Percentiles rank a stretch among this genome's conserved stretches.
Evolutionary conservation across 2,797 vertebrate genomes (phyloP).

Genomic region (Macropodus opercularis): DNA sequence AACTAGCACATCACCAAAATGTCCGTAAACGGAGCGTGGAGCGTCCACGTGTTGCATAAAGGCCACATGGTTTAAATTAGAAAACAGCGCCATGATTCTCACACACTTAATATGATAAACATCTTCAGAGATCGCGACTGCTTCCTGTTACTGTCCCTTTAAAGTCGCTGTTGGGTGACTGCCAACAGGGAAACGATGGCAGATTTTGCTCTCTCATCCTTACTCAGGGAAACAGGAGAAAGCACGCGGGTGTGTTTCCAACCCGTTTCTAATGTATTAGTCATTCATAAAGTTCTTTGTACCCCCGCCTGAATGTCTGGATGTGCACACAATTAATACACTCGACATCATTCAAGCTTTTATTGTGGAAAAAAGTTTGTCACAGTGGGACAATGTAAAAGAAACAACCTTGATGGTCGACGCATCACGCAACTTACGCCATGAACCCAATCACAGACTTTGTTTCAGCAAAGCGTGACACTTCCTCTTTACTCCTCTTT

Average conservation of each 20-base stretch:
- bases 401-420: too few relatives aligned
- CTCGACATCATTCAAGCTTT: background rate
- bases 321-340: slow-evolving; percentile 4
- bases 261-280: background rate
- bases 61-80: too few relatives aligned
- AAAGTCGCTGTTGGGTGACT: slow-evolving; percentile 44
- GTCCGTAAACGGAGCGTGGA: background rate
- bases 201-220: slow-evolving; percentile 77
- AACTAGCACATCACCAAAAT: background rate
- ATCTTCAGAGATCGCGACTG: background rate
- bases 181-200: slow-evolving; percentile 65
- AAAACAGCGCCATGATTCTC: background rate
- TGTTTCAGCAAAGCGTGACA: slow-evolving; percentile 37
- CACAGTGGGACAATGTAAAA: too few relatives aligned
- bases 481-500: slow-evolving; percentile 57
- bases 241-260: background rate
- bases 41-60: accelerated
- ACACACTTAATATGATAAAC: background rate
- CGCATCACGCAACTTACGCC: too few relatives aligned
- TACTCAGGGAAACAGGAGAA: slow-evolving; percentile 59
- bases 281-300: background rate
- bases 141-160: slow-evolving; percentile 64
- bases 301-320: background rate
- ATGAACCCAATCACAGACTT: slow-evolving; percentile 6
- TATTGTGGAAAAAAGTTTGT: slow-evolving; percentile 15